Conservation (phyloP, 2,113 vertebrate species). For the Dascyllus trimaculatus region DNA sequence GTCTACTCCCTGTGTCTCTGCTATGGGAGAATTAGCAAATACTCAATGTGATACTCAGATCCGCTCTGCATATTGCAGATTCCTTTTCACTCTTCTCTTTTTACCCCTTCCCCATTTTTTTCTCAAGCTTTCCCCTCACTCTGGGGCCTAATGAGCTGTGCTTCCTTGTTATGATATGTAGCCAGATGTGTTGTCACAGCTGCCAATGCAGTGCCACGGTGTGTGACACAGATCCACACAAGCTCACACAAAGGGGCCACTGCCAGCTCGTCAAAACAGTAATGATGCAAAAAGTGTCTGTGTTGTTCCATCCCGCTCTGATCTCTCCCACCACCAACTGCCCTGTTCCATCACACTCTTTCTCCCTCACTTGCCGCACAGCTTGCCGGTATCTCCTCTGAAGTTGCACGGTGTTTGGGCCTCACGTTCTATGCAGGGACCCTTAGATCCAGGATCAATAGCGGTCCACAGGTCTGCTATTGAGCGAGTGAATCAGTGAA, state of each 20-base stretch:
- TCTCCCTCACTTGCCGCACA: constrained; percentile 7
- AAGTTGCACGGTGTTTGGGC: constrained; percentile 11
- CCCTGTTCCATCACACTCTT: neutral
- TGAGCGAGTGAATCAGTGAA: constrained; percentile 35
- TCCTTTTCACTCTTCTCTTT: constrained; percentile 21
- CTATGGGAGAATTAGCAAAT: constrained; percentile 64
- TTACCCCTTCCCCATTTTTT: constrained; percentile 18
- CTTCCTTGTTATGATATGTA: constrained; percentile 50
- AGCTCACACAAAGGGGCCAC: constrained; percentile 25
- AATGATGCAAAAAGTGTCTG: constrained; percentile 48
- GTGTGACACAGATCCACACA: constrained; percentile 38
- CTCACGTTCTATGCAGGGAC: constrained; percentile 15
- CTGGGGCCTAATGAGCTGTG: constrained; percentile 71
- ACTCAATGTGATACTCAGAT: constrained; percentile 53
- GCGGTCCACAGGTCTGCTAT: constrained; percentile 41
- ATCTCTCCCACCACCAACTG: constrained; percentile 9
- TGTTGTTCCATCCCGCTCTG: constrained; percentile 15
- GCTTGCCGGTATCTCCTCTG: constrained; percentile 26
- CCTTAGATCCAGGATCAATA: constrained; percentile 66
- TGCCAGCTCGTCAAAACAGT: constrained; percentile 62
- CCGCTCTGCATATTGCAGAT: constrained; percentile 55
- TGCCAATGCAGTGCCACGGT: constrained; percentile 45
- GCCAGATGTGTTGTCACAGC: constrained; percentile 64
- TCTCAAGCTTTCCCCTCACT: constrained; percentile 36
- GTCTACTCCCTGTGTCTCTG: constrained; percentile 40